Base-by-base conservation (phyloP, 2,888 invertebrate species). In the Unio delphinus region DNA sequence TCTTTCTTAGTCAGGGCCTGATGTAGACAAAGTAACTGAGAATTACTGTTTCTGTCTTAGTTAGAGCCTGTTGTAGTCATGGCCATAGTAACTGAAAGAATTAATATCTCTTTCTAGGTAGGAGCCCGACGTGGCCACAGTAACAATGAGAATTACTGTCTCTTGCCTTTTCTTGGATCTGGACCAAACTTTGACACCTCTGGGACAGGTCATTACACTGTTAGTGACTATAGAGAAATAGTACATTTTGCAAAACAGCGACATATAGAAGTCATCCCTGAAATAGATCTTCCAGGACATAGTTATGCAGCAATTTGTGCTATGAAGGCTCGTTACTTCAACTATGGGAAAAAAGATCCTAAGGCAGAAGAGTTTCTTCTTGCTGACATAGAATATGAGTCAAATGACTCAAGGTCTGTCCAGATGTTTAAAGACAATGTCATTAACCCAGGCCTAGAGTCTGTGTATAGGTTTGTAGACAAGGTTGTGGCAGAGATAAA, bases 231-330 rank as follows among this genome's bases (percentile, higher is more conserved):
- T 72, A 66, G 73, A 30, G 86, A 87, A 68, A 85, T 87, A 11
- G 75, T 87, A 8, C 70, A 60, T 17, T 85, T 75, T 68, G 87
- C 87, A 55, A 76, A 74, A 45, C 72, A 70, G 15, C 80, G 82
- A 8, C 82, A 86, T 72, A 85, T 87, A 54, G 85, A 86, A 67
- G 83, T 87, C n/a, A 86, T 88, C 72, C 88, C 88, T 34, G 87
- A 87, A 64, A 83, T 88, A 28, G 88, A 88, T 69, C 83, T 87
- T 83, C 88, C 88, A 3, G 88, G 87, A 20, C 87, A 88, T 68
- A 83, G 85, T 67, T 85, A 85, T 69, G 86, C 88, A 54, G 86
- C 86, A 8, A 81, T 88, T 18, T 74, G 74, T 55, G 80, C 87
- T 59, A 88, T 88, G 87, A 78, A 83, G 70, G 79, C 83, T 7